These are phyloP conservation scores for Crambe crambe DNA, from an alignment of 37 sponge, comb jelly and placozoan genomes.

Conservation along the genomic window DNA sequence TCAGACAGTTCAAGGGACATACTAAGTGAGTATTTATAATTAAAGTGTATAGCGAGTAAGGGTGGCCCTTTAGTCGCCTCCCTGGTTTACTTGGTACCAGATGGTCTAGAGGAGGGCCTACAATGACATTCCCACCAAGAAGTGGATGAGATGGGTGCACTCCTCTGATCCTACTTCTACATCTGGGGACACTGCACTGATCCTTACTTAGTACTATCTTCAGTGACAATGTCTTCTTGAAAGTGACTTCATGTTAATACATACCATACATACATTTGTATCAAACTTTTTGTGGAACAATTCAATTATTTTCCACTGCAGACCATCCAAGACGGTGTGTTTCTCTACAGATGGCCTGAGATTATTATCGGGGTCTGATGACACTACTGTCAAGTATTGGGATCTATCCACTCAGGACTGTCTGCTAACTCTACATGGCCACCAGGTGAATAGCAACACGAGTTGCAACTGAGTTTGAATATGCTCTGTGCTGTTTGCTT, in stretches of 20 bases:
- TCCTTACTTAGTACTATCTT: too few species aligned
- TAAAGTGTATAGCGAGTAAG: too few species aligned
- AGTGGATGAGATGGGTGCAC: neutral
- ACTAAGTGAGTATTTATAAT: constrained; percentile 46
- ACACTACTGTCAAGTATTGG: constrained; percentile 81
- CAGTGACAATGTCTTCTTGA: too few species aligned
- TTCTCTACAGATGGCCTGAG: constrained; percentile 75
- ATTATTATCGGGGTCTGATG: constrained; percentile 87
- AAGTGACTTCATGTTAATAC: neutral
- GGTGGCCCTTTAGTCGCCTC: constrained; percentile 22
- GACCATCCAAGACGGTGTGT: constrained; percentile 66
- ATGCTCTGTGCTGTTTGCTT: too few species aligned
- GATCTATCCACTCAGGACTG: constrained; percentile 79
- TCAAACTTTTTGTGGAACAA: too few species aligned
- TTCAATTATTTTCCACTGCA: too few species aligned
- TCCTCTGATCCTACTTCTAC: neutral
- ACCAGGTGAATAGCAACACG: constrained; percentile 33
- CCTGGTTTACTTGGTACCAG: constrained; percentile 16
- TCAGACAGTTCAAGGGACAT: constrained; percentile 85
- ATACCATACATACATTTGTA: too few species aligned
- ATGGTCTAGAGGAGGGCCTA: constrained; percentile 42
- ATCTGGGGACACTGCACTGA: neutral
- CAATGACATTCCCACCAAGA: neutral
- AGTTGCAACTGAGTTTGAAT: neutral
- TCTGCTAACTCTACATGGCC: constrained; percentile 51